A percentile compares a stretch with the other conserved stretches of the same genome.
Conservation (phyloP, 2,113 vertebrate genomes). For the Myiopsitta monachus region DNA sequence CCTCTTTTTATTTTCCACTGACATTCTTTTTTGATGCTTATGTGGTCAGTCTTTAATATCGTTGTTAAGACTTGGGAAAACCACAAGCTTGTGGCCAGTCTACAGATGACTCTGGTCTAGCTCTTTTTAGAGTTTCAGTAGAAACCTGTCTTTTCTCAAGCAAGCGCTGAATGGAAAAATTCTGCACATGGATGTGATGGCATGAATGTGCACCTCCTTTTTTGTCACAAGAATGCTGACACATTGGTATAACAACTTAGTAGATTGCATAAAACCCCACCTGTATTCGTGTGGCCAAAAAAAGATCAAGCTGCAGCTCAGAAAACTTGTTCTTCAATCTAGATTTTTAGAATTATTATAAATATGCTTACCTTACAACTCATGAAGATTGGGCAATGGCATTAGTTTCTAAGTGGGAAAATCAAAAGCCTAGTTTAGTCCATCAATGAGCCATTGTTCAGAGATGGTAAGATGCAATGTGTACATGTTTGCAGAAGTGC, state of each 20-base stretch:
- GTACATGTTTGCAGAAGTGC: neutral
- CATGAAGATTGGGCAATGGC: neutral
- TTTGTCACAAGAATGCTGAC: neutral
- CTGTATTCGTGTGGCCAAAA: neutral
- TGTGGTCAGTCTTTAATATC: neutral
- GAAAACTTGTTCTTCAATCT: neutral
- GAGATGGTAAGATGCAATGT: neutral
- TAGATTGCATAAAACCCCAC: neutral
- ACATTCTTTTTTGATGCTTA: neutral
- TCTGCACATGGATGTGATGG: neutral
- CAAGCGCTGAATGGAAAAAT: neutral
- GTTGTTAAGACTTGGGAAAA: neutral
- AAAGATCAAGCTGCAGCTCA: neutral
- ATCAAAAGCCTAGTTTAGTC: neutral
- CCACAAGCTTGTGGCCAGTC: neutral
- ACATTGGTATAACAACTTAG: accelerated
- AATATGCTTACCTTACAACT: neutral
- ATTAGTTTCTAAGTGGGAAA: neutral
- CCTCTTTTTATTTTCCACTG: neutral
- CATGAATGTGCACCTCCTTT: neutral
- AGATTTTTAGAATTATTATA: neutral
- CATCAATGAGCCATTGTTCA: neutral
- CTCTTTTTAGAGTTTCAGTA: neutral
- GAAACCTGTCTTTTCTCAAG: neutral
- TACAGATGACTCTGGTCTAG: neutral